A percentile compares a stretch with the other conserved stretches of the same genome.
Conservation (phyloP, 2,888 invertebrate genomes). For the Heliconius cydno region DNA sequence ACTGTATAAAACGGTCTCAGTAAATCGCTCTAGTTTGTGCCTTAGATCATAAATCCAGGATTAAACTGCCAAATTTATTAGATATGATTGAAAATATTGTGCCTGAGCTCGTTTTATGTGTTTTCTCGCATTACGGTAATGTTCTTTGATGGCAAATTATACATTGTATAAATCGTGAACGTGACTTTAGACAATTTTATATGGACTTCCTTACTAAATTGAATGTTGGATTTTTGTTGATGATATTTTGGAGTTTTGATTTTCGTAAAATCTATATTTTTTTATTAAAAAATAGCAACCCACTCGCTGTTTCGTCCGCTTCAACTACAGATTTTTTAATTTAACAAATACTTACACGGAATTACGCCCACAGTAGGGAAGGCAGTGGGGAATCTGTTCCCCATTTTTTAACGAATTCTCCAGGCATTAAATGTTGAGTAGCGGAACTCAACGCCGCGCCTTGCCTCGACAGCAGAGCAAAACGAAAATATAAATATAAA, state of each 20-base stretch:
- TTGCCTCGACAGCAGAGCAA: too few relatives aligned
- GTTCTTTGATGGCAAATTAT: constrained; percentile 61
- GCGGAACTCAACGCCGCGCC: too few relatives aligned
- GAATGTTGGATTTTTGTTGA: constrained; percentile 14
- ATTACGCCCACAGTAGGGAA: too few relatives aligned
- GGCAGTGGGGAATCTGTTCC: too few relatives aligned
- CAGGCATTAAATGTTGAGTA: too few relatives aligned
- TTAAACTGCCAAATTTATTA: constrained; percentile 66
- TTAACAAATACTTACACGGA: too few relatives aligned
- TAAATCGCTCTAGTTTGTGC: constrained; percentile 46
- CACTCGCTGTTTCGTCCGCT: too few relatives aligned
- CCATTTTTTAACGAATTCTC: too few relatives aligned
- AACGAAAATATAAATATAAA: too few relatives aligned
- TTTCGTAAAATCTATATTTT: too few relatives aligned
- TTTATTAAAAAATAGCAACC: too few relatives aligned
- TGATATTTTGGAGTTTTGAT: not conserved
- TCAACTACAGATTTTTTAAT: too few relatives aligned
- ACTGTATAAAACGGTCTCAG: not conserved
- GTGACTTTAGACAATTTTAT: constrained; percentile 25
- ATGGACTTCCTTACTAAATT: constrained; percentile 1
- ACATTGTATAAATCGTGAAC: constrained; percentile 56
- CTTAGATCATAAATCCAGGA: constrained; percentile 52
- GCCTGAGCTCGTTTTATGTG: constrained; percentile 67
- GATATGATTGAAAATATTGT: constrained; percentile 72
- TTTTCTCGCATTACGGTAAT: constrained; percentile 63